phyloP scores from a whole-genome alignment of 2,113 vertebrate genomes.

The Thalassoma bifasciatum region DNA sequence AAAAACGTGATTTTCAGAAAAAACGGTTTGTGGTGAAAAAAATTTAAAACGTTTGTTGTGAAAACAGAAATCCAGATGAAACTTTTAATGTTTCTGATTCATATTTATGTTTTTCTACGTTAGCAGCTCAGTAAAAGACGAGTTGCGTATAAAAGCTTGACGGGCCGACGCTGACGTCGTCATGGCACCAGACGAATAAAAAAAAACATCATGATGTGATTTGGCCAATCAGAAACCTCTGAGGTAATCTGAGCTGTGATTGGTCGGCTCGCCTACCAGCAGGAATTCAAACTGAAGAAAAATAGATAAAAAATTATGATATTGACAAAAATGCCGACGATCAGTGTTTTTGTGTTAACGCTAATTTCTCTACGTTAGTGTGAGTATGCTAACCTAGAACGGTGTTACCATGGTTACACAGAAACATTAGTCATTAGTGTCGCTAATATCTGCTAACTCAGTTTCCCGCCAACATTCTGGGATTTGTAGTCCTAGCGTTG shows the following conservation, averaged over 20 bases:
- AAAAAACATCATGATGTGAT: background rate
- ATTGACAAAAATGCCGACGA: background rate
- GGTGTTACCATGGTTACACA: conserved; percentile 19
- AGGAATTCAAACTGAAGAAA: background rate
- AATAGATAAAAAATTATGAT: background rate
- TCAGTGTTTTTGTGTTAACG: no score
- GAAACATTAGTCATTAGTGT: conserved; percentile 25
- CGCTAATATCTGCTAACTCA: background rate
- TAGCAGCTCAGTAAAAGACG: background rate
- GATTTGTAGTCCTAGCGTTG: background rate
- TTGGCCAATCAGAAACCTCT: conserved; percentile 28
- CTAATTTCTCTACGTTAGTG: conserved; percentile 10
- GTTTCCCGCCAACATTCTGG: background rate
- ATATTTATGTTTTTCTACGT: conserved; percentile 21
- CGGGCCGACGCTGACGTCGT: conserved; percentile 17
- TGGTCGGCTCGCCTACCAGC: conserved; percentile 9
- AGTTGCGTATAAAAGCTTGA: background rate
- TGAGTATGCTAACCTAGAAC: conserved; percentile 18
- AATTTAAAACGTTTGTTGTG: background rate
- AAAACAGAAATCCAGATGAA: background rate
- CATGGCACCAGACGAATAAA: conserved; percentile 47
- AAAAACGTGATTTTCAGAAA: background rate
- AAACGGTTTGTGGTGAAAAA: background rate
- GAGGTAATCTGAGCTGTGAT: conserved; percentile 27
- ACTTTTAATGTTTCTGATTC: background rate